Conservation (phyloP, 2,797 vertebrate species). For the Scolopax bukidnonensis region DNA sequence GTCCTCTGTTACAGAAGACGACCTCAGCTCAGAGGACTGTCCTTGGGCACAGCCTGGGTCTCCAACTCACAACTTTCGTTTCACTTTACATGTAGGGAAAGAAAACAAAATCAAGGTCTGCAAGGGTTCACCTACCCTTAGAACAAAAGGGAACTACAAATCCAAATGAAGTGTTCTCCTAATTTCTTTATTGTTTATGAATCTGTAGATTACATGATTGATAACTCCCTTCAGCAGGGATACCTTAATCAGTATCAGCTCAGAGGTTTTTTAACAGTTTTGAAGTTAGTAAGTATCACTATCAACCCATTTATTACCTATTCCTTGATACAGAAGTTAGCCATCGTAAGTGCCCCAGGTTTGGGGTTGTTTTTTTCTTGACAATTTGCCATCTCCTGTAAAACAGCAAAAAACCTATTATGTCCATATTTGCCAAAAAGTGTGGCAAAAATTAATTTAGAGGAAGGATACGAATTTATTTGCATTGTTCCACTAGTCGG, state of each 20-base stretch:
- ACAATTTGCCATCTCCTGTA: not conserved
- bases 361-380: not conserved
- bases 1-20: not conserved
- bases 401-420: not conserved
- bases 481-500: not conserved
- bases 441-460: rapidly evolving
- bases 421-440: not conserved
- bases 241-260: not conserved
- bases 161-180: not conserved
- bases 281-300: not conserved
- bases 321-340: not conserved
- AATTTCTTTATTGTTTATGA: not conserved
- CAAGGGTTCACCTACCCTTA: not conserved
- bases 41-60: not conserved
- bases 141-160: not conserved
- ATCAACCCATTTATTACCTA: not conserved
- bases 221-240: not conserved
- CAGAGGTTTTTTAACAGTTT: not conserved
- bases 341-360: not conserved
- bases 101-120: not conserved
- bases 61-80: not conserved
- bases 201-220: not conserved
- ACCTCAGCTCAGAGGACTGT: not conserved
- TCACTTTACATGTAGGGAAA: not conserved
- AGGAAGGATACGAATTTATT: not conserved